A percentile compares a stretch with the other conserved stretches of the same genome.
phyloP scores from a whole-genome alignment of 1,140 invertebrate species.

The Ostrea denselamellosa region DNA sequence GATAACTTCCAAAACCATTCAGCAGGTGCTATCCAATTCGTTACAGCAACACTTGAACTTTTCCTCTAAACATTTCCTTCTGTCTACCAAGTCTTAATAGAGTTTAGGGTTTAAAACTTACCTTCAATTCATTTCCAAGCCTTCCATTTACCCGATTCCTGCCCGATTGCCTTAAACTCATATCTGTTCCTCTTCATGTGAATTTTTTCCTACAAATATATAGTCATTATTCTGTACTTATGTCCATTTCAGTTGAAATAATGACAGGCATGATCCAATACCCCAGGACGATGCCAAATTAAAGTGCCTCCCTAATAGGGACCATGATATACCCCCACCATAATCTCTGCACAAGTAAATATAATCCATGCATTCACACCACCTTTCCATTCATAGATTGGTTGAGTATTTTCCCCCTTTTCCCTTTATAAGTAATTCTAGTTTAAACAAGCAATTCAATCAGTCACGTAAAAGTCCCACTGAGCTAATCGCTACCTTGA shows the following conservation, averaged over 20 bases:
- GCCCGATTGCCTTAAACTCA: background rate
- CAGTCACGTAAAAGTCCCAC: conserved; percentile 30
- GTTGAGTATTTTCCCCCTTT: background rate
- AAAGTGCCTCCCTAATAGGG: background rate
- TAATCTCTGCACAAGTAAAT: background rate
- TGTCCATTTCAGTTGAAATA: background rate
- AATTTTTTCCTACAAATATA: conserved; percentile 1
- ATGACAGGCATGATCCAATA: background rate
- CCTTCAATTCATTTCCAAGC: conserved; percentile 21
- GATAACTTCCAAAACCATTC: background rate
- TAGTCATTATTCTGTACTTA: background rate
- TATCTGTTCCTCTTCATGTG: conserved; percentile 37
- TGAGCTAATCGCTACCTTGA: conserved; percentile 1
- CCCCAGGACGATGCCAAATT: background rate
- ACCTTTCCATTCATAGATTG: background rate
- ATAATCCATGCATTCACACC: conserved; percentile 25
- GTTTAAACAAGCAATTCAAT: conserved; percentile 40
- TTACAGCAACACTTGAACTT: background rate
- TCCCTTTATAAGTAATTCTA: conserved; percentile 23
- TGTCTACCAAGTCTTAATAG: background rate
- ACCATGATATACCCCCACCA: background rate
- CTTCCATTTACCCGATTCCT: background rate
- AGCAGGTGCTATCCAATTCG: background rate
- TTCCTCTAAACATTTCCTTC: background rate
- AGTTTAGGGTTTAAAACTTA: background rate